Base-by-base conservation (phyloP, 2,797 vertebrate genomes). In the Anguilla marmorata region DNA sequence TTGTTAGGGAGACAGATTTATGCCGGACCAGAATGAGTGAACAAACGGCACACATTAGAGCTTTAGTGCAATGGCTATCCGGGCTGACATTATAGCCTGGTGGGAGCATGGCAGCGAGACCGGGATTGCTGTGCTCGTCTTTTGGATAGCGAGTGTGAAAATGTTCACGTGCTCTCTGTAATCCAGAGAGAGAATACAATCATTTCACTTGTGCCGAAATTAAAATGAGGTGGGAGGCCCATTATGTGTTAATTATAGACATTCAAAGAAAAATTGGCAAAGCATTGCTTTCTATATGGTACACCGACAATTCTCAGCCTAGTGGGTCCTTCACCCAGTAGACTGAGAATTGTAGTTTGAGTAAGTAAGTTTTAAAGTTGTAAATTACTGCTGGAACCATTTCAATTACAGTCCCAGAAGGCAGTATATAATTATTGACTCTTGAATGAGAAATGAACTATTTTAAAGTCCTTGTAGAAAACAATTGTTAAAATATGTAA, bases 361-460 rank as follows among this genome's bases (percentile, higher is more conserved):
- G 12, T 48, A 76, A 52, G 19, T 56, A 74, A 69, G 48, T 80
- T 83, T 85, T 24, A 45, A 88, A 89, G 48, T 30, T n/a, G 86
- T 88, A 88, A 89, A 89, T 91, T 86, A 89, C 54, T 86, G 41
- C 80, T 89, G 88, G 88, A 87, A 87, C 41, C 33, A 79, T 50
- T 69, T 54, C 33, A 66, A 21, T 58, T 86, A 84, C 14, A 54
- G 85, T 27, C 8, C 30, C 74, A 80, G 72, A 87, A 86, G 60
- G 33, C 48, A 56, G 76, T 66, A 54, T 54, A 45, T 86, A 52
- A 88, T 90, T 84, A 87, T 41, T 82, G 80, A 87, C 63, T 88
- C 24, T 85, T 74, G 72, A 74, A 56, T 83, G 60, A 63, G 80
- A 85, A 74, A 87, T 83, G 87, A 69, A 86, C 30, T 86, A 72